Evolutionary conservation across 1,140 invertebrate genomes (phyloP).

Genomic region (Lepeophtheirus salmonis): DNA sequence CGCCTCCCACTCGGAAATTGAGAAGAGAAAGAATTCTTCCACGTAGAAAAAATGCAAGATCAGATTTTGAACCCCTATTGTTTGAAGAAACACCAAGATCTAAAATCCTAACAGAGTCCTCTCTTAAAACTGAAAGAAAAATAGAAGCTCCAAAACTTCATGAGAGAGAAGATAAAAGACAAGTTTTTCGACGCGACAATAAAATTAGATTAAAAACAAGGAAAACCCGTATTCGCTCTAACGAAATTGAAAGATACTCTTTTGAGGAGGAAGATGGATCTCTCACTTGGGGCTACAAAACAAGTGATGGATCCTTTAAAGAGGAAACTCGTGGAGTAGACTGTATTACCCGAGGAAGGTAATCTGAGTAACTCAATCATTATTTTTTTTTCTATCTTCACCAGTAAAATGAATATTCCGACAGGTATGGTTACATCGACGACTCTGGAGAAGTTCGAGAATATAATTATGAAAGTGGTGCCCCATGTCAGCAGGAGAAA

Average conservation of each 20-base stretch:
- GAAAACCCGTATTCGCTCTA: background rate
- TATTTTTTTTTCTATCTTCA: background rate
- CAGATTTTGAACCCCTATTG: background rate
- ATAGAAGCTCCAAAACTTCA: too few relatives aligned
- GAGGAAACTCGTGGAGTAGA: constrained; percentile 10
- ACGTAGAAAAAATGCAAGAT: background rate
- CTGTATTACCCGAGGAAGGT: constrained; percentile 13
- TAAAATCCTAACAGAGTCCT: background rate
- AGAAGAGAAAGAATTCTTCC: background rate
- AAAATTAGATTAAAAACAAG: background rate
- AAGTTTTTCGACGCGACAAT: background rate
- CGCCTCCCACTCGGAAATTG: background rate
- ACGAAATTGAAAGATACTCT: background rate
- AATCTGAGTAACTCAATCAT: background rate
- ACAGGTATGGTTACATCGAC: constrained; percentile 13
- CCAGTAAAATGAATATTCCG: too few relatives aligned
- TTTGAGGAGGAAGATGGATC: constrained; percentile 11
- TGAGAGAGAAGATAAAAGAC: background rate
- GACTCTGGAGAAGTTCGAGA: constrained; percentile 4
- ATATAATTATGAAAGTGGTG: constrained; percentile 1
- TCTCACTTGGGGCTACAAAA: constrained; percentile 15
- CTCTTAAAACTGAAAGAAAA: background rate
- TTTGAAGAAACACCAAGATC: background rate
- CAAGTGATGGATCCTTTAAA: constrained; percentile 13
- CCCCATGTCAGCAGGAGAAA: background rate